A percentile compares a stretch with the other conserved stretches of the same genome.
phyloP scores from a whole-genome alignment of 2,113 vertebrate genomes.

The Chaetodon auriga region DNA sequence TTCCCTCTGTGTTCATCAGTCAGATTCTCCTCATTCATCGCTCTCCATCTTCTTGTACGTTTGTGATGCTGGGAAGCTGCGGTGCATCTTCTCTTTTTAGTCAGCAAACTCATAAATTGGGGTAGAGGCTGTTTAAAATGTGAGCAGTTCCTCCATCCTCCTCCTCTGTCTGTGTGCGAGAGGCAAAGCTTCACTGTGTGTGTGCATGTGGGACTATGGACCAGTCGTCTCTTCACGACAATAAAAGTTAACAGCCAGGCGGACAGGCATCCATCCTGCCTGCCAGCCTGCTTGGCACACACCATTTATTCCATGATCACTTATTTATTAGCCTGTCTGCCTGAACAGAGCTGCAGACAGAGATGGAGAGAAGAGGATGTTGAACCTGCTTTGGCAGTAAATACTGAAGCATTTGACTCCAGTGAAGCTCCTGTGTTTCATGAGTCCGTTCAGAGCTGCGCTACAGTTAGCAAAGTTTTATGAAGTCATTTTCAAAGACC shows the following conservation, averaged over 20 bases:
- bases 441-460: no score
- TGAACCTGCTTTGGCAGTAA: background rate
- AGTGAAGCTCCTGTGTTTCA: background rate
- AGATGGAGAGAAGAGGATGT: background rate
- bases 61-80: background rate
- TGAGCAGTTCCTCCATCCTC: background rate
- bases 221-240: background rate
- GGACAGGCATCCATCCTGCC: constrained; percentile 47
- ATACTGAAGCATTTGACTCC: constrained; percentile 12
- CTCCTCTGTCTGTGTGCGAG: background rate
- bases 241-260: constrained; percentile 18
- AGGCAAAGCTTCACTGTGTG: background rate
- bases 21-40: background rate
- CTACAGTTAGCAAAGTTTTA: no score
- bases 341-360: constrained; percentile 1
- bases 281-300: constrained; percentile 38
- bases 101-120: background rate
- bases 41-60: background rate
- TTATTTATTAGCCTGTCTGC: constrained; percentile 57
- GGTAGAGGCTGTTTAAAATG: background rate
- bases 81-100: background rate
- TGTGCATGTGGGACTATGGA: background rate
- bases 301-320: constrained; percentile 58
- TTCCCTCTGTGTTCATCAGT: background rate
- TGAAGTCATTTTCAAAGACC: no score